These are phyloP conservation scores for Chunga burmeisteri DNA, from an alignment of 2,113 vertebrate genomes.

Conservation along the genomic window DNA sequence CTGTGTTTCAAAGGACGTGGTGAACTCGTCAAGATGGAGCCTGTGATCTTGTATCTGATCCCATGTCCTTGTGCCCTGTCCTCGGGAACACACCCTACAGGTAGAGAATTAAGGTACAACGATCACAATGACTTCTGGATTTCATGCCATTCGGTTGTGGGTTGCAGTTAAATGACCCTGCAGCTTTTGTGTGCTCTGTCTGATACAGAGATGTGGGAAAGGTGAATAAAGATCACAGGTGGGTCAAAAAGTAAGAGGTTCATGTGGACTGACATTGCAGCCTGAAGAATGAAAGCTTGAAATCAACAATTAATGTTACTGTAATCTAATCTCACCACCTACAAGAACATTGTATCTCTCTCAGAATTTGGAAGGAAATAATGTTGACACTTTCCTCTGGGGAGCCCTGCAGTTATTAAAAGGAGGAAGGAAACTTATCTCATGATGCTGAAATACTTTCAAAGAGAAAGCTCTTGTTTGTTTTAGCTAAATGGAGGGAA, in stretches of 20 bases:
- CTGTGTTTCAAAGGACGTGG: fast-evolving
- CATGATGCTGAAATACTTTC: constrained; percentile 20
- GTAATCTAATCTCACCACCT: constrained; percentile 26
- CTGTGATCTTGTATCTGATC: not conserved
- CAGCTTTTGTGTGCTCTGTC: not conserved
- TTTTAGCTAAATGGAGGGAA: constrained; percentile 51
- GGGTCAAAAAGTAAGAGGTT: not conserved
- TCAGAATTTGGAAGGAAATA: constrained; percentile 29
- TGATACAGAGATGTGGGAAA: not conserved
- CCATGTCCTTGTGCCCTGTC: not conserved
- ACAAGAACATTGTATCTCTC: not conserved
- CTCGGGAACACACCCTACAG: not conserved
- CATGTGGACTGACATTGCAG: not conserved
- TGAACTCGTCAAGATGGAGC: not conserved
- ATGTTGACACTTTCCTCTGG: not conserved
- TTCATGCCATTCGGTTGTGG: not conserved
- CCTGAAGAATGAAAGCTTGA: not conserved
- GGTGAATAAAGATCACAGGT: not conserved
- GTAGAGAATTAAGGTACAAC: not conserved
- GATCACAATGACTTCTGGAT: not conserved
- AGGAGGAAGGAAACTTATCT: constrained; percentile 58
- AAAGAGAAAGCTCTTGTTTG: constrained; percentile 45
- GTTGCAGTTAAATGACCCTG: not conserved
- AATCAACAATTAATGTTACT: not conserved
- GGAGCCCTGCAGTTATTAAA: constrained; percentile 34